phyloP scores from a whole-genome alignment of 2,888 invertebrate species.

The Doris montereyensis region DNA sequence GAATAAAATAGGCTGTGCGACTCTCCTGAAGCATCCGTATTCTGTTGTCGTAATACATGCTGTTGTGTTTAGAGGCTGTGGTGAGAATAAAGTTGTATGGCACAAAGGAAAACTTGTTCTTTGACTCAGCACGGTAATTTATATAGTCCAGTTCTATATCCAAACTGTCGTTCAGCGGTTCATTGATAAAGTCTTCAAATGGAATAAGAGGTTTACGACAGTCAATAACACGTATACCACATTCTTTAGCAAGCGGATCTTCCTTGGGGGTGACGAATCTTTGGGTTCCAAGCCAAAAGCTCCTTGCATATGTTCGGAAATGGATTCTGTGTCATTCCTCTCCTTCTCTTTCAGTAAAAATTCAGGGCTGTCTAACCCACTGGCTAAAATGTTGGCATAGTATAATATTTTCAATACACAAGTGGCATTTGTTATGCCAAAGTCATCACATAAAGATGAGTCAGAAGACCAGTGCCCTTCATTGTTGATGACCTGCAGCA shows the following conservation, averaged over 20 bases:
- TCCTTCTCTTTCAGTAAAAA: slow-evolving; percentile 64
- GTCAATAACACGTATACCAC: slow-evolving; percentile 85
- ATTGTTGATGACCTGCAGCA: slow-evolving; percentile 53
- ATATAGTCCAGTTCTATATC: slow-evolving; percentile 96
- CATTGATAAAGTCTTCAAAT: slow-evolving; percentile 94
- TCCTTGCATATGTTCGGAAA: slow-evolving; percentile 63
- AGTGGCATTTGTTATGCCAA: slow-evolving; percentile 86
- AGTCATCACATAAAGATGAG: slow-evolving; percentile 88
- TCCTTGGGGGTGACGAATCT: slow-evolving; percentile 64
- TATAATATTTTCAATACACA: slow-evolving; percentile 84
- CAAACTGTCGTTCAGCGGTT: slow-evolving; percentile 90
- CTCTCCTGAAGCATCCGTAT: slow-evolving; percentile 95
- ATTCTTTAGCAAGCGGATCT: slow-evolving; percentile 78
- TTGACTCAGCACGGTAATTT: slow-evolving; percentile 79
- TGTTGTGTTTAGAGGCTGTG: slow-evolving; percentile 91
- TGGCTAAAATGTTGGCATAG: slow-evolving; percentile 90
- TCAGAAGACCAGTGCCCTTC: slow-evolving; percentile 77
- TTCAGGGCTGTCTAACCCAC: slow-evolving; percentile 73
- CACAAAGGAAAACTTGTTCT: slow-evolving; percentile 83
- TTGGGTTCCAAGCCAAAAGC: slow-evolving; percentile 69
- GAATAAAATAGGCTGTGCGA: slow-evolving; percentile 86
- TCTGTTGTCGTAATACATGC: slow-evolving; percentile 93
- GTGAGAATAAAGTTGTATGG: slow-evolving; percentile 91
- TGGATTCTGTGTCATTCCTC: slow-evolving; percentile 48
- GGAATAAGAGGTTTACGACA: slow-evolving; percentile 87